A percentile compares a stretch with the other conserved stretches of the same genome.
phyloP scores from a whole-genome alignment of 2,888 invertebrate genomes.

The Drosophila rellima region DNA sequence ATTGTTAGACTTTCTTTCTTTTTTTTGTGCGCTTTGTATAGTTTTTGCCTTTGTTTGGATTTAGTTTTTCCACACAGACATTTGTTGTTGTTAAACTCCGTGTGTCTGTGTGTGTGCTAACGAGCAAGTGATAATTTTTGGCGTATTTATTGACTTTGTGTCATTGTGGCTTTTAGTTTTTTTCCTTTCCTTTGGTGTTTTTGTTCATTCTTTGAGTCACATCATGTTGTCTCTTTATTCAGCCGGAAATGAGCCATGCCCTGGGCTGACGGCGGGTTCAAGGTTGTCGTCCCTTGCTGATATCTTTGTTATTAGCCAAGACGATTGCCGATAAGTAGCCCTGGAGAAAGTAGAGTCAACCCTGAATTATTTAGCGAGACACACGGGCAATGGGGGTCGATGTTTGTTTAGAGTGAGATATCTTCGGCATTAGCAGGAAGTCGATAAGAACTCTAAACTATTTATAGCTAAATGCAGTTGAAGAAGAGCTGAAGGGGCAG shows the following conservation, averaged over 20 bases:
- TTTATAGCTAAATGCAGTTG: constrained; percentile 50
- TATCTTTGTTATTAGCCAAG: constrained; percentile 71
- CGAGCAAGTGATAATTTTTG: constrained; percentile 79
- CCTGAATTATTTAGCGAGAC: neutral
- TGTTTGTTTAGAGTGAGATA: constrained; percentile 55
- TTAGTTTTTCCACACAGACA: constrained; percentile 26
- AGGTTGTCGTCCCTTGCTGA: constrained; percentile 60
- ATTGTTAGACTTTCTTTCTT: constrained; percentile 66
- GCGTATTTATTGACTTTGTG: constrained; percentile 78
- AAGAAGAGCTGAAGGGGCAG: constrained; percentile 10
- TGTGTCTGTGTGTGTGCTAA: constrained; percentile 49
- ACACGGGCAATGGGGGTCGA: constrained; percentile 1
- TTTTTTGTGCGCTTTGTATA: constrained; percentile 32
- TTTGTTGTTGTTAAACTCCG: constrained; percentile 9
- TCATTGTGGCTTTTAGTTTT: constrained; percentile 61
- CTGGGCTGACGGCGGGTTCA: constrained; percentile 52
- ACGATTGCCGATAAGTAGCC: constrained; percentile 44
- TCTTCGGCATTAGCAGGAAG: constrained; percentile 44
- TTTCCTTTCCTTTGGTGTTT: neutral
- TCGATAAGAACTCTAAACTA: constrained; percentile 54
- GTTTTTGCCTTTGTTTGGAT: constrained; percentile 52
- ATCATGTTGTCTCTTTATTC: constrained; percentile 35
- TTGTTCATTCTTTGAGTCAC: constrained; percentile 38
- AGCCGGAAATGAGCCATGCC: constrained; percentile 72
- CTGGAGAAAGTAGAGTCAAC: constrained; percentile 28